Evolutionary conservation across 2,888 invertebrate species (phyloP).

Genomic region (Ramazzottius varieornatus): DNA sequence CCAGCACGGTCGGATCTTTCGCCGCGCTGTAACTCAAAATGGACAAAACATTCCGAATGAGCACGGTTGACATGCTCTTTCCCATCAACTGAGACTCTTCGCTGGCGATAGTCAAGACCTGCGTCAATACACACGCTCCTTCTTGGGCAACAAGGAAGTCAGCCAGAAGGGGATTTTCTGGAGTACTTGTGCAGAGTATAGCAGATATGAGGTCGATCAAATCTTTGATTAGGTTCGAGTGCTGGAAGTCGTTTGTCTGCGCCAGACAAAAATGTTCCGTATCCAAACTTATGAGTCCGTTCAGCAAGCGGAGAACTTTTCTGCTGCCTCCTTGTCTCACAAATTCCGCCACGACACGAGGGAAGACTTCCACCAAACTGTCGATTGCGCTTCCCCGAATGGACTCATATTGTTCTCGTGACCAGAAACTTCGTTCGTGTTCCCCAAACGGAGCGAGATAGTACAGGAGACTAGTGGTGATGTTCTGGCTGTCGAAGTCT

Average conservation of each 20-base stretch:
- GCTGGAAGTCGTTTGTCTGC: neutral
- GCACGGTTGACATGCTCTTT: neutral
- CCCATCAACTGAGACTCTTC: neutral
- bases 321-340: neutral
- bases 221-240: too few species aligned
- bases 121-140: neutral
- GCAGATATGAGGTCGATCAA: too few species aligned
- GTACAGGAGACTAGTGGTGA: neutral
- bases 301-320: too few species aligned
- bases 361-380: neutral
- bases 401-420: neutral
- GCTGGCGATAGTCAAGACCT: neutral
- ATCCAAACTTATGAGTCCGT: neutral
- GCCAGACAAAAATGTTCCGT: neutral
- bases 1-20: neutral
- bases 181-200: too few species aligned
- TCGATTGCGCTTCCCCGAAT: neutral
- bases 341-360: neutral
- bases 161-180: neutral
- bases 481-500: neutral
- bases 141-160: neutral
- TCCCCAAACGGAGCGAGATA: neutral
- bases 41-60: neutral
- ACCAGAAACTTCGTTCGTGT: neutral
- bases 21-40: neutral